Evolutionary conservation across 2,113 vertebrate genomes (phyloP).

Genomic region (Aplodontia rufa): DNA sequence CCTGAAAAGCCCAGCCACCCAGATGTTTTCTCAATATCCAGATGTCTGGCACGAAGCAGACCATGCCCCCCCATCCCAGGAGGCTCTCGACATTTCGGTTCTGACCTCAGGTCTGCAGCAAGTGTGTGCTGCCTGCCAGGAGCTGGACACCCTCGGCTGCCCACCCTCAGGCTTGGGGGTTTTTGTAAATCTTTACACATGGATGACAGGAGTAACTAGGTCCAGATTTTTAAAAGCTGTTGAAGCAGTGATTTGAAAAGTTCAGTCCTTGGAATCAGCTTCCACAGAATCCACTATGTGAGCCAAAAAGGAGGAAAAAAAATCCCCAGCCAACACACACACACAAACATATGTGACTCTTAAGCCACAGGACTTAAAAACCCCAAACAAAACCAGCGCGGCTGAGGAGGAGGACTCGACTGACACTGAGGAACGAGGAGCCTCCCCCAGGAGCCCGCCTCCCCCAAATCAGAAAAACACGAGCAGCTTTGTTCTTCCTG

Average conservation of each 20-base stretch:
- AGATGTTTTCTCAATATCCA: constrained; percentile 76
- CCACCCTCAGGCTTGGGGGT: constrained; percentile 41
- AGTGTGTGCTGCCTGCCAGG: background rate
- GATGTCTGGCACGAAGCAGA: constrained; percentile 67
- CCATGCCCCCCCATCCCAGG: background rate
- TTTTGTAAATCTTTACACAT: constrained; percentile 66
- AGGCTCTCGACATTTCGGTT: background rate
- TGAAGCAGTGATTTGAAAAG: constrained; percentile 74
- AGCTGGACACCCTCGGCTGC: background rate
- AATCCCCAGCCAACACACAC: constrained; percentile 64
- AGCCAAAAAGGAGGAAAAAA: constrained; percentile 58
- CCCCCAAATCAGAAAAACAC: constrained; percentile 54
- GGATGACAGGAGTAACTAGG: constrained; percentile 75
- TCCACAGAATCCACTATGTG: constrained; percentile 34
- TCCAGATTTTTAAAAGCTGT: constrained; percentile 77
- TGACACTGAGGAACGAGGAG: background rate
- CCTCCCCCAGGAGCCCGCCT: background rate
- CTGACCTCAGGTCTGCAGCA: constrained; percentile 30
- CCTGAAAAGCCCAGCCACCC: constrained; percentile 72
- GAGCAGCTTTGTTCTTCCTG: constrained; percentile 74
- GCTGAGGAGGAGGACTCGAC: constrained; percentile 37
- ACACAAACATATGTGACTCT: constrained; percentile 68
- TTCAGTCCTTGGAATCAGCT: constrained; percentile 78
- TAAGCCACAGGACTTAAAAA: constrained; percentile 65
- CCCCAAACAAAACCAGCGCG: constrained; percentile 63